Percentiles rank a stretch among this genome's conserved stretches.
phyloP scores from a whole-genome alignment of 2,888 invertebrate species.

The Drosophila phalerata region DNA sequence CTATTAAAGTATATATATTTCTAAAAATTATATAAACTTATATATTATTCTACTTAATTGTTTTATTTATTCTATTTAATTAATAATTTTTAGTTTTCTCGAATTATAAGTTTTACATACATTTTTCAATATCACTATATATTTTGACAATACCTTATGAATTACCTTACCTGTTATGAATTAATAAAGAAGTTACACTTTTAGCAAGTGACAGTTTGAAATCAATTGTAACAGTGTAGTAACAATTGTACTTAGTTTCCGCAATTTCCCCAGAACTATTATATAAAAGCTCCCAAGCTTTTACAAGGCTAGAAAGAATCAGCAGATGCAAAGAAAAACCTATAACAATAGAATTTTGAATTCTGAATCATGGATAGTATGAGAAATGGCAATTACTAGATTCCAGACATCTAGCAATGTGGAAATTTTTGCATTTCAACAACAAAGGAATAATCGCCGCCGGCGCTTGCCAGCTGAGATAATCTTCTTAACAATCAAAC shows the following conservation, averaged over 20 bases:
- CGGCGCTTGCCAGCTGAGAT: constrained; percentile 57
- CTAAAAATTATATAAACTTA: not conserved
- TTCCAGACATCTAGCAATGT: constrained; percentile 1
- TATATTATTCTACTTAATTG: not conserved
- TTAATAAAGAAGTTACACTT: not conserved
- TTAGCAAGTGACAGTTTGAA: not conserved
- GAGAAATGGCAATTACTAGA: not conserved
- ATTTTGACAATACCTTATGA: not conserved
- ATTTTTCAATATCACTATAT: not conserved
- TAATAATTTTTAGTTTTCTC: not conserved
- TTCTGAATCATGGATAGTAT: not conserved
- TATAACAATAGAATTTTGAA: not conserved
- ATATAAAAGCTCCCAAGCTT: not conserved
- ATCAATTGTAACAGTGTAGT: not conserved
- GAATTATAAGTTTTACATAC: not conserved
- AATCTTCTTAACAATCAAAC: constrained; percentile 59
- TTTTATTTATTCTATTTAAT: not conserved
- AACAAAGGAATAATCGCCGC: constrained; percentile 22
- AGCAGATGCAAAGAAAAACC: not conserved
- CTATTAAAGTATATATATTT: too few species aligned
- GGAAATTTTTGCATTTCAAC: constrained; percentile 31
- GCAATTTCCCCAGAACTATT: not conserved
- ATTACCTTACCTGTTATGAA: too few species aligned
- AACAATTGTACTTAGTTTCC: not conserved
- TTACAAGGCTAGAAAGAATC: not conserved